Percentiles rank a stretch among this genome's conserved stretches.
Evolutionary conservation across 2,113 vertebrate species (phyloP).

Genomic region (Bolborhynchus lineola): DNA sequence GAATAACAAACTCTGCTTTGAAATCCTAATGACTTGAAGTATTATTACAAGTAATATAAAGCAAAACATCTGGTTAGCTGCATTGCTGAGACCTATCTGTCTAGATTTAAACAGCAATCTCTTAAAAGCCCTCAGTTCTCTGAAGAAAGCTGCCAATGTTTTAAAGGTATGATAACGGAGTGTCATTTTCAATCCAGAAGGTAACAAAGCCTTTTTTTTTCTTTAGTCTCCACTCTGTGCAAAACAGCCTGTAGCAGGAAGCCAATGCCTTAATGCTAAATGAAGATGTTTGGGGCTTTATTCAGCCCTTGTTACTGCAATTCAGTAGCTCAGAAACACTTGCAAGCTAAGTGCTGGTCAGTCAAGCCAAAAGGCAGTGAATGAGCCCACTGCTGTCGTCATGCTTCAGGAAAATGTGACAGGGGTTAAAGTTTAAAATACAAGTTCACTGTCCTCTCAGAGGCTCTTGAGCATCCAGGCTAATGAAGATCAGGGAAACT

Average conservation of each 20-base stretch:
- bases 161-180: not conserved
- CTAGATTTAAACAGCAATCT: conserved; percentile 13
- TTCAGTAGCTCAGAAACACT: not conserved
- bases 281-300: not conserved
- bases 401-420: not conserved
- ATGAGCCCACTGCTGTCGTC: not conserved
- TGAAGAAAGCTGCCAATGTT: not conserved
- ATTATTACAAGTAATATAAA: conserved; percentile 24
- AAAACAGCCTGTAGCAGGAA: not conserved
- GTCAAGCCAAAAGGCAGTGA: not conserved
- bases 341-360: not conserved
- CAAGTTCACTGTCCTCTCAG: not conserved
- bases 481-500: not conserved
- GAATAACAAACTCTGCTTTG: conserved; percentile 21
- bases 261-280: not conserved
- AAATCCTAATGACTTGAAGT: conserved; percentile 44
- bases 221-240: not conserved
- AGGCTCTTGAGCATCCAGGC: not conserved
- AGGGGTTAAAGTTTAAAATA: not conserved
- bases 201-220: not conserved
- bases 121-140: not conserved
- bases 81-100: conserved; percentile 3
- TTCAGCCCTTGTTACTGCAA: not conserved
- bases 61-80: conserved; percentile 21
- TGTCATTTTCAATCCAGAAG: not conserved